Evolutionary conservation across 2,113 vertebrate species (phyloP).

Genomic region (Neopipo cinnamomea): DNA sequence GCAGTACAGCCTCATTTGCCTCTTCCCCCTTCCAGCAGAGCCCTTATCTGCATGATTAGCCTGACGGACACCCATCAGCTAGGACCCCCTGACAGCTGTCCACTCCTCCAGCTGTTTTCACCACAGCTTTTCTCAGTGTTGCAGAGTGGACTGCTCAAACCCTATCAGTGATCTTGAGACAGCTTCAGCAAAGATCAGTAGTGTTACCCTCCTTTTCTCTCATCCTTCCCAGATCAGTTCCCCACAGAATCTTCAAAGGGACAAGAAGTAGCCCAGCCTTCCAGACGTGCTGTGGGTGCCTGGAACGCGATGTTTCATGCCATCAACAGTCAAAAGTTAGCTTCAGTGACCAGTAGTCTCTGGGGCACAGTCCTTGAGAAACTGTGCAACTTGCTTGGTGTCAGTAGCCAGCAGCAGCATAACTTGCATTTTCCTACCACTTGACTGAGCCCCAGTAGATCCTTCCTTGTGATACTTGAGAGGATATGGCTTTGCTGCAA

Average conservation of each 20-base stretch:
- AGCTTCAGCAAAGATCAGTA: background rate
- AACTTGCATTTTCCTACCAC: background rate
- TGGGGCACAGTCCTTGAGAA: background rate
- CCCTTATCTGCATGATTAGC: background rate
- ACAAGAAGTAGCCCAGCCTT: background rate
- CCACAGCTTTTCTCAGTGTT: background rate
- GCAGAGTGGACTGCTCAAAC: background rate
- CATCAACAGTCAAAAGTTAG: background rate
- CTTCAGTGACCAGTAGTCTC: background rate
- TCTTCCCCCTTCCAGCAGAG: background rate
- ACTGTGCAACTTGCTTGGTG: background rate
- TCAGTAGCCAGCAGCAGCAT: background rate
- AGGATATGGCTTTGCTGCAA: background rate
- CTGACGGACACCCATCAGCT: background rate
- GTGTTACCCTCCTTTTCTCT: background rate
- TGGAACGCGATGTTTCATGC: fast-evolving
- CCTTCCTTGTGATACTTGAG: background rate
- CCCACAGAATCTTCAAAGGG: background rate
- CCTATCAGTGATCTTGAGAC: background rate
- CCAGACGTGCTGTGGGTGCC: background rate
- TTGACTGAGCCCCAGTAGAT: background rate
- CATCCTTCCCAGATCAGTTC: background rate
- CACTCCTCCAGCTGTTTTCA: background rate
- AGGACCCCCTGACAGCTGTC: background rate
- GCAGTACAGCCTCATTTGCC: background rate